Base-by-base conservation (phyloP, 2,113 vertebrate genomes). In the Cichladusa arquata region DNA sequence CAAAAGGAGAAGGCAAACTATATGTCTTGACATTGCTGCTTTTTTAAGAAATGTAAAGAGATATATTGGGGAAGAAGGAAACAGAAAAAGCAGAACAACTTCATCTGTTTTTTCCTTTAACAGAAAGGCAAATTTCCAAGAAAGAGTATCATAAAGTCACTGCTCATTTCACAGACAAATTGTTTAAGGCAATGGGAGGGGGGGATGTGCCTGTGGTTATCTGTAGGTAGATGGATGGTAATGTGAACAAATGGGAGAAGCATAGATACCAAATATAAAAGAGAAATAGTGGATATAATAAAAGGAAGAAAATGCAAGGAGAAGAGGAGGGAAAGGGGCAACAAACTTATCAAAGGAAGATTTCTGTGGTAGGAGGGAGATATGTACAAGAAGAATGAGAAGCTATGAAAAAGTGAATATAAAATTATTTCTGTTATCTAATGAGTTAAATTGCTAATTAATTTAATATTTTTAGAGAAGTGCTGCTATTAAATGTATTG, bases 131-230 rank as follows among this genome's bases (percentile, higher is more conserved):
- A 13, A 83, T 81, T 92, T 93, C 53, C 58, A 92, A 83, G 79
- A 65, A 71, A 77, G 25, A 58, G 6, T 34, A 47, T 47, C 50
- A 25, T 47, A 66, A 86, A 93, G 29, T 81, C 56, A 31, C 40
- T 86, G 60, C 9, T 92, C 50, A 89, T 93, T 93, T 92, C 48
- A 9, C 65, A 94, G 69, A 79, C 38, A 81, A 40, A 85, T 89
- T 69, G 33, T 57, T 81, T 69, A 85, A 81, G 28, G 26, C n/a
- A 47, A 3, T 34, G 24, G 12, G 15, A 19, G 19, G 6, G 2
- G 11, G 29, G 18, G 3, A 65, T 14, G 11, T 42, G 11, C 20
- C 31, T 29, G 11, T 71, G 51, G 69, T 90, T 84, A 36, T 56
- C 22, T 44, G 25, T 50, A 66, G 60, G 33, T 81, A 84, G 80